Conservation (phyloP, 2,797 vertebrate species). For the Girardinus metallicus region DNA sequence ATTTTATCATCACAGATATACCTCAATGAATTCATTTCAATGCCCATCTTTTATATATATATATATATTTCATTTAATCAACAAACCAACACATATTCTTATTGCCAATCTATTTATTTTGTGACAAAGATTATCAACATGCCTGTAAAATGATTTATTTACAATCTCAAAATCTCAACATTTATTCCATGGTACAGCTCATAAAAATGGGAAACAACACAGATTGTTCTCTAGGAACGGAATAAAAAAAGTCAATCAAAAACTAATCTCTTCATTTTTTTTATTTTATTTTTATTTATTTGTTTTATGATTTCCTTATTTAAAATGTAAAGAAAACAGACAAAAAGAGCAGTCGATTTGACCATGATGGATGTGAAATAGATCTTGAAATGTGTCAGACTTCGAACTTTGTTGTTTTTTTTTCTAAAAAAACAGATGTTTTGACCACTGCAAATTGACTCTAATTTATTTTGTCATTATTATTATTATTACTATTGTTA, state of each 20-base stretch:
- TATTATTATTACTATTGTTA: too few relatives aligned
- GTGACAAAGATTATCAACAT: slow-evolving; percentile 4
- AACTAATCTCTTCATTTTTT: not conserved
- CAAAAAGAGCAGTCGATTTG: not conserved
- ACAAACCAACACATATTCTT: not conserved
- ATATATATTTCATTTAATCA: too few relatives aligned
- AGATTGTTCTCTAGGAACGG: not conserved
- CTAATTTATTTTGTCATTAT: not conserved
- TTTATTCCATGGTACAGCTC: not conserved
- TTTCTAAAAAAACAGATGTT: not conserved
- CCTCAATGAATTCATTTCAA: too few relatives aligned
- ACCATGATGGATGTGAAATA: not conserved
- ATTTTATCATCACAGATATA: not conserved
- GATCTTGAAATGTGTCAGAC: not conserved
- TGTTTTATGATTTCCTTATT: not conserved
- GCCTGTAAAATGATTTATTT: not conserved
- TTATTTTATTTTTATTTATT: not conserved
- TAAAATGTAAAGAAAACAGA: not conserved
- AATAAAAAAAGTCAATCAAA: not conserved
- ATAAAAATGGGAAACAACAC: not conserved
- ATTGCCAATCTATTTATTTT: slow-evolving; percentile 17
- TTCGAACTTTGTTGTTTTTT: not conserved
- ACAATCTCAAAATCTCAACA: not conserved
- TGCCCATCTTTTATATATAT: too few relatives aligned
- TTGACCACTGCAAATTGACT: not conserved